phyloP scores from a whole-genome alignment of 2,888 invertebrate genomes.

The Odontomyia ornata region DNA sequence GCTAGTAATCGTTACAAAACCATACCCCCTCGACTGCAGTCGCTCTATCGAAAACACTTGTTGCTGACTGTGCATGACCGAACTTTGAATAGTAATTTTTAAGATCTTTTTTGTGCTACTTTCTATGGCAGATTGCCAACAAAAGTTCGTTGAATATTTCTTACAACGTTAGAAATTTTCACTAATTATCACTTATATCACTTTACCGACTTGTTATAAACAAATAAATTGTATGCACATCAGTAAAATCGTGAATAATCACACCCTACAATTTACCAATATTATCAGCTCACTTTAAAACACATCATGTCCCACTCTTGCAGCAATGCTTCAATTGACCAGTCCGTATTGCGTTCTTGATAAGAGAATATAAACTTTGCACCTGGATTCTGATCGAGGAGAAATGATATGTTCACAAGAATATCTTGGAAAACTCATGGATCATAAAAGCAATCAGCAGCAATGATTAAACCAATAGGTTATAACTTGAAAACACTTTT shows the following conservation, averaged over 20 bases:
- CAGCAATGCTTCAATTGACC: constrained; percentile 88
- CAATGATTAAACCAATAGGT: constrained; percentile 82
- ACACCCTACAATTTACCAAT: constrained; percentile 79
- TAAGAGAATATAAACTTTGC: constrained; percentile 91
- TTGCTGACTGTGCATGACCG: constrained; percentile 72
- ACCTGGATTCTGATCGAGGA: constrained; percentile 80
- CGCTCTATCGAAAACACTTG: constrained; percentile 76
- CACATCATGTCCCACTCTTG: constrained; percentile 90
- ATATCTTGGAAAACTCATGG: constrained; percentile 93
- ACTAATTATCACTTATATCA: neutral
- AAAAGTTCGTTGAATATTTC: constrained; percentile 70
- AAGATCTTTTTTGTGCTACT: constrained; percentile 74
- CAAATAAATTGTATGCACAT: constrained; percentile 85
- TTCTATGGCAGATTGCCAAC: constrained; percentile 86
- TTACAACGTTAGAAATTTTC: constrained; percentile 21
- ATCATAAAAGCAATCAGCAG: constrained; percentile 96
- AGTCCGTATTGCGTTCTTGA: constrained; percentile 92
- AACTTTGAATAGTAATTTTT: constrained; percentile 80
- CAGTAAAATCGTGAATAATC: constrained; percentile 76
- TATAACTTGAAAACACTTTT: constrained; percentile 77
- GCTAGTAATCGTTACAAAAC: constrained; percentile 77
- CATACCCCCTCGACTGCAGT: constrained; percentile 80
- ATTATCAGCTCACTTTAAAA: constrained; percentile 75
- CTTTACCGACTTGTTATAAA: constrained; percentile 72
- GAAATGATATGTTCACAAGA: constrained; percentile 84